Percentiles rank a stretch among this genome's conserved stretches.
phyloP scores from a whole-genome alignment of 2,888 invertebrate species.

The Meghimatium bilineatum region DNA sequence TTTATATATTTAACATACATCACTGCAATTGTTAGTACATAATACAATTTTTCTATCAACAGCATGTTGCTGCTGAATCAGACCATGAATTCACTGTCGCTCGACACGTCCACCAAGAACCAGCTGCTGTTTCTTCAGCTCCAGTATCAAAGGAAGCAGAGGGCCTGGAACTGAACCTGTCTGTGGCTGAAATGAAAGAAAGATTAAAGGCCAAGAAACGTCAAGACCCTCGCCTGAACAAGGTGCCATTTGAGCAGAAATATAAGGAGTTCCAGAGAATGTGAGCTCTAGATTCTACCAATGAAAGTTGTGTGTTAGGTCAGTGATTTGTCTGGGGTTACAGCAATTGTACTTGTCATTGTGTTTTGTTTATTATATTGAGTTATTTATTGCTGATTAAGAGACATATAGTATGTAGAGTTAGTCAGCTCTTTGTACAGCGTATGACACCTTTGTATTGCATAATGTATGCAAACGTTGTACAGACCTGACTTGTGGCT shows the following conservation, averaged over 20 bases:
- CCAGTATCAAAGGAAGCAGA: slow-evolving; percentile 8
- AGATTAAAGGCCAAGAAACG: slow-evolving; percentile 60
- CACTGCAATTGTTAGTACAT: background rate
- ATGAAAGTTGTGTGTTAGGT: slow-evolving; percentile 2
- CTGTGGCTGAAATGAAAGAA: slow-evolving; percentile 68
- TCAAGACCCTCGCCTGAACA: slow-evolving; percentile 59
- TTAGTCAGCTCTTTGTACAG: background rate
- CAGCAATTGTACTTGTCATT: background rate
- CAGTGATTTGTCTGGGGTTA: background rate
- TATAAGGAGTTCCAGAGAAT: slow-evolving; percentile 55
- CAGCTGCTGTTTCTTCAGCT: slow-evolving; percentile 10
- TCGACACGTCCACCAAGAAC: background rate
- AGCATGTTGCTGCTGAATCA: slow-evolving; percentile 3
- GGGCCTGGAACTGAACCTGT: slow-evolving; percentile 54
- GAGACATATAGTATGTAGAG: background rate
- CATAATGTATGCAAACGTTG: background rate
- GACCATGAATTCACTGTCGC: slow-evolving; percentile 45
- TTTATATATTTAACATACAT: background rate
- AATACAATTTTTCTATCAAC: background rate
- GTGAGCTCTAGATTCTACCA: slow-evolving; percentile 16
- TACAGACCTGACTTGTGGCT: no score
- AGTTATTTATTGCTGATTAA: slow-evolving; percentile 9
- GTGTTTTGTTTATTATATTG: background rate
- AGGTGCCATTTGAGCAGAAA: slow-evolving; percentile 52
- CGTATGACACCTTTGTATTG: background rate